Evolutionary conservation across 2,888 invertebrate genomes (phyloP).

Genomic region (Lepas anatifera): DNA sequence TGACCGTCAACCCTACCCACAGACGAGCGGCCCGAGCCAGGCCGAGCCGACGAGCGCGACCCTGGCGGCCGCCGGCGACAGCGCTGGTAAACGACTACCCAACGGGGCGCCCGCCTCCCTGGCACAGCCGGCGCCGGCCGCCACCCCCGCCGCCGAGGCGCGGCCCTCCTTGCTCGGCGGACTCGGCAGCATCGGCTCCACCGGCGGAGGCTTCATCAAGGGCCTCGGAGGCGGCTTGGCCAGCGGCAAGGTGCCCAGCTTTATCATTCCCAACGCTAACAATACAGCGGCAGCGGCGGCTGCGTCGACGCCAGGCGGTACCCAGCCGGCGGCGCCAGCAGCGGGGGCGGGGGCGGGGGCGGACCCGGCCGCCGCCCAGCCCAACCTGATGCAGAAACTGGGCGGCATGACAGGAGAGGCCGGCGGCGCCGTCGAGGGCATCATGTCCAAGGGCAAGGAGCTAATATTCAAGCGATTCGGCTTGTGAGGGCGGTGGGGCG

Average conservation of each 20-base stretch:
- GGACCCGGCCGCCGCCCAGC: slow-evolving; percentile 32
- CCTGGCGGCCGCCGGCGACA: not conserved
- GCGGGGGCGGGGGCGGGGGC: not conserved
- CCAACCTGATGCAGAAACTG: slow-evolving; percentile 26
- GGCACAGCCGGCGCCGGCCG: not conserved
- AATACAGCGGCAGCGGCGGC: too few species aligned
- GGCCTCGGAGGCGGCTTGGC: slow-evolving; percentile 1
- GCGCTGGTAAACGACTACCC: slow-evolving; percentile 1
- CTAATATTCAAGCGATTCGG: slow-evolving; percentile 61
- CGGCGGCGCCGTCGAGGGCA: slow-evolving; percentile 63
- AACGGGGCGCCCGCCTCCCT: not conserved
- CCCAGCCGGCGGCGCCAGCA: slow-evolving; percentile 37
- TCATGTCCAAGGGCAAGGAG: slow-evolving; percentile 84
- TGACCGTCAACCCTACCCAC: too few species aligned
- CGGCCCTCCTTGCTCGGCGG: not conserved
- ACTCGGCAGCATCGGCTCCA: not conserved
- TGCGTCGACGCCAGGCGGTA: slow-evolving; percentile 39
- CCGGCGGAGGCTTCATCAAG: slow-evolving; percentile 5
- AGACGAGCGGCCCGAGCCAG: not conserved
- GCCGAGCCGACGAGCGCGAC: not conserved
- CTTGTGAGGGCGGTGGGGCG: slow-evolving; percentile 3
- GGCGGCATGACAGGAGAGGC: slow-evolving; percentile 20
- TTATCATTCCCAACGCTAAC: slow-evolving; percentile 27
- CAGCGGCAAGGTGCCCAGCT: not conserved
- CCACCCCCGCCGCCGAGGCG: not conserved